These are phyloP conservation scores for Drosophila repleta DNA, from an alignment of 1,140 invertebrate species.

Conservation along the genomic window DNA sequence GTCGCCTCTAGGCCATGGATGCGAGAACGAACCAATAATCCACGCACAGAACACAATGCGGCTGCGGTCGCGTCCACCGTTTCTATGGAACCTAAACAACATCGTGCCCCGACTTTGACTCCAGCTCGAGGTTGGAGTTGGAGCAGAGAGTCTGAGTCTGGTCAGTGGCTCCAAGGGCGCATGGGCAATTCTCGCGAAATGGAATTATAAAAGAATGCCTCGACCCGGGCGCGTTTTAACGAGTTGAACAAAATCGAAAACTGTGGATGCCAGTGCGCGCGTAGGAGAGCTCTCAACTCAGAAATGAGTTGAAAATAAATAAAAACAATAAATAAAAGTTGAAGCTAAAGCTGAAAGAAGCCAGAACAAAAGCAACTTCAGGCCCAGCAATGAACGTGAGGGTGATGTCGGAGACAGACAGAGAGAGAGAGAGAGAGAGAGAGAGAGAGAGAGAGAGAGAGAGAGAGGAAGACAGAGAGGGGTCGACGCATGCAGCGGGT, in stretches of 20 bases:
- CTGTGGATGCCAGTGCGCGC: slow-evolving; percentile 35
- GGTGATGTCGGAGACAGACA: slow-evolving; percentile 59
- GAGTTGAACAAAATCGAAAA: slow-evolving; percentile 75
- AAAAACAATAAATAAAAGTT: slow-evolving; percentile 64
- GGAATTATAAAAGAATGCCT: slow-evolving; percentile 83
- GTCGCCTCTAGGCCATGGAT: slow-evolving; percentile 71
- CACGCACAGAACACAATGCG: slow-evolving; percentile 63
- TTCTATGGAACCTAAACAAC: slow-evolving; percentile 71
- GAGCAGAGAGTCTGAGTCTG: slow-evolving; percentile 19
- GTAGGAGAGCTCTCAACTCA: slow-evolving; percentile 61
- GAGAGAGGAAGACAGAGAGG: background rate
- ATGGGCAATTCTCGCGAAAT: slow-evolving; percentile 82
- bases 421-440: background rate
- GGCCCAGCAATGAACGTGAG: slow-evolving; percentile 61
- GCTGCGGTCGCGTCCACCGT: slow-evolving; percentile 43
- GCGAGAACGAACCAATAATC: slow-evolving; percentile 80
- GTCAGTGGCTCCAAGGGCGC: slow-evolving; percentile 74
- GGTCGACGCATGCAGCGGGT: slow-evolving; percentile 2
- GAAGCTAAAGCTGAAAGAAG: slow-evolving; percentile 46
- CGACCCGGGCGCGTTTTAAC: slow-evolving; percentile 74
- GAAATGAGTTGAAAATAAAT: slow-evolving; percentile 81
- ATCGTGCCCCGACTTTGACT: slow-evolving; percentile 53
- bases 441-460: slow-evolving; percentile 2
- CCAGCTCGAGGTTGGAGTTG: slow-evolving; percentile 2
- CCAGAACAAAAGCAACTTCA: slow-evolving; percentile 68